phyloP scores from a whole-genome alignment of 2,113 vertebrate genomes.

The Gnathonemus longibarbis region DNA sequence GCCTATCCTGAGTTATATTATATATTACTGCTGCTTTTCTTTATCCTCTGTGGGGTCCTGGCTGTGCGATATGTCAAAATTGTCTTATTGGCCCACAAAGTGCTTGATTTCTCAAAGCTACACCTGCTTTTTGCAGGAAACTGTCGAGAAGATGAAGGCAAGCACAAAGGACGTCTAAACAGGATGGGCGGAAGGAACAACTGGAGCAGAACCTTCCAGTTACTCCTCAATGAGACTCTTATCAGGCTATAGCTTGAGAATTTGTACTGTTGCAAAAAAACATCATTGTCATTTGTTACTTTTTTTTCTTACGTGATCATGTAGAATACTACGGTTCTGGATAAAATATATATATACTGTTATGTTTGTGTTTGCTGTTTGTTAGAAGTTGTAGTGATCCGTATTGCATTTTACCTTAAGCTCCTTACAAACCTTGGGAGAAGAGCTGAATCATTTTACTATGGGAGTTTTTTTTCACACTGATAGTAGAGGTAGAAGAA shows the following conservation, averaged over 20 bases:
- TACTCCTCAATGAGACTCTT: conserved; percentile 19
- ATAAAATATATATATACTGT: conserved; percentile 30
- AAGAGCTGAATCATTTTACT: background rate
- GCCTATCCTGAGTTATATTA: background rate
- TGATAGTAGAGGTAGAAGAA: background rate
- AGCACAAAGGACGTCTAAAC: conserved; percentile 85
- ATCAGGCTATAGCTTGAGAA: conserved; percentile 24
- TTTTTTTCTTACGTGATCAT: conserved; percentile 31
- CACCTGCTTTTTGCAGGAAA: conserved; percentile 65
- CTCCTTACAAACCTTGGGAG: conserved; percentile 36
- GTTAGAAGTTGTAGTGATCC: conserved; percentile 39
- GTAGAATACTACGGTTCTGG: conserved; percentile 45
- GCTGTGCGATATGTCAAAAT: background rate
- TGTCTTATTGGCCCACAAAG: background rate
- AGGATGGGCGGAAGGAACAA: background rate
- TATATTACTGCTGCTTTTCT: background rate
- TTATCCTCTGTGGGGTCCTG: background rate
- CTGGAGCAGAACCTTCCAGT: background rate
- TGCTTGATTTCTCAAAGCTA: background rate
- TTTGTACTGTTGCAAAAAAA: conserved; percentile 36
- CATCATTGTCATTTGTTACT: conserved; percentile 23
- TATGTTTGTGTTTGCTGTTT: conserved; percentile 47
- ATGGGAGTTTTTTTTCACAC: background rate
- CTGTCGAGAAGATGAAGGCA: conserved; percentile 79
- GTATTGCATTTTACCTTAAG: conserved; percentile 39